Percentiles rank a stretch among this genome's conserved stretches.
These are phyloP conservation scores for Chiloscyllium plagiosum DNA, from an alignment of 2,113 vertebrate species.

Conservation along the genomic window DNA sequence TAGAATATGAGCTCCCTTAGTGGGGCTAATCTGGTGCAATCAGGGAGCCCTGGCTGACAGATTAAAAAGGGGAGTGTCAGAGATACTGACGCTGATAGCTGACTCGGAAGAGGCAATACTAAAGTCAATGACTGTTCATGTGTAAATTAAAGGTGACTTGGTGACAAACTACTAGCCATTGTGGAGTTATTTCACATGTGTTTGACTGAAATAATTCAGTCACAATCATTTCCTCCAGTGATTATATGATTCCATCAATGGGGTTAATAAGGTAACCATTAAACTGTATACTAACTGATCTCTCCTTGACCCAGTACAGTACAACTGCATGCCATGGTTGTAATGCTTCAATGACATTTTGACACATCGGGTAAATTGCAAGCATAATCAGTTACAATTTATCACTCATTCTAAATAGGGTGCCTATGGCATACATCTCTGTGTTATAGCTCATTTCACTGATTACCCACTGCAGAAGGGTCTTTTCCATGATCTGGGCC, in stretches of 20 bases:
- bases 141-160: too few species aligned
- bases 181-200: not conserved
- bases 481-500: not conserved
- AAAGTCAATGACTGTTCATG: too few species aligned
- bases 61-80: too few species aligned
- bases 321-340: not conserved
- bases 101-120: too few species aligned
- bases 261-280: not conserved
- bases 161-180: too few species aligned
- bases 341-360: not conserved
- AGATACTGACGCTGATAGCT: too few species aligned
- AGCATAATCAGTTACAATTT: not conserved
- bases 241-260: not conserved
- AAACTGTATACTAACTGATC: not conserved
- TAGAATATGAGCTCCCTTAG: too few species aligned
- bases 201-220: not conserved
- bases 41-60: too few species aligned
- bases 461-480: not conserved
- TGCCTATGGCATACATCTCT: not conserved
- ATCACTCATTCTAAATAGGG: not conserved
- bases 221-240: not conserved
- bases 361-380: too few species aligned
- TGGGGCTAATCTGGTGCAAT: too few species aligned
- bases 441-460: not conserved
- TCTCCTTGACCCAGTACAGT: not conserved